Base-by-base conservation (phyloP, 2,797 vertebrate species). In the Lophotriccus pileatus region DNA sequence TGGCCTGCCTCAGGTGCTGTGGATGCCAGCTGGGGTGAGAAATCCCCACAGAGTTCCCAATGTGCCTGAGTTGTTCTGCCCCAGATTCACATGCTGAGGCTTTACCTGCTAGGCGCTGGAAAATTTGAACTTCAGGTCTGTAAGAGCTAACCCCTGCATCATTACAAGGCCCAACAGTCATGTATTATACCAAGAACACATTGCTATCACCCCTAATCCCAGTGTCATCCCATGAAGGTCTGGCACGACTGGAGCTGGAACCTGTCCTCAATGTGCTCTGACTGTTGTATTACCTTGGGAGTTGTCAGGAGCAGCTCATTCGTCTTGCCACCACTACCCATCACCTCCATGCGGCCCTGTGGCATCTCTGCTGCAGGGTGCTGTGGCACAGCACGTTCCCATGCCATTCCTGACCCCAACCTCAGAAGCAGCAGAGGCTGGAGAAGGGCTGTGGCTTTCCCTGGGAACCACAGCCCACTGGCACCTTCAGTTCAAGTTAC, bases 101-200 rank as follows among this genome's bases (percentile, higher is more conserved):
- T 89, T 77, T 70, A 58, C 18, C 16, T 75, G 50, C 36, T 55
- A 55, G 30, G 14, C 34, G 37, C 12, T 32, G 44, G 39, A 41
- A 92, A 60, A 72, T 50, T 41, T n/a, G 60, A 75, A 55, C 14
- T 78, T 67, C 0, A 0, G 41, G 17, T 83, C 41, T 53, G 0
- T 23, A 41, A 66, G 19, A 53, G 64, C 34, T 36, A 17, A 15
- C 14, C 19, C 5, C 28, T 72, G 41, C 7, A 14, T 17, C 52
- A 44, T 22, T 34, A 27, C 37, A 72, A 79, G 34, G 55, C 82
- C 67, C 28, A 41, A 49, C 27, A 69, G 19, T 36, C 28, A 17
- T 8, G 6, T 41, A 7, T 30, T 43, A 41, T 52, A 47, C 9
- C 5, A 39, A 64, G 50, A 84, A 22, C 24, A 76, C 25, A 7